Percentiles rank a stretch among this genome's conserved stretches.
phyloP scores from a whole-genome alignment of 2,888 invertebrate species.

The Sclerodermus sp. region DNA sequence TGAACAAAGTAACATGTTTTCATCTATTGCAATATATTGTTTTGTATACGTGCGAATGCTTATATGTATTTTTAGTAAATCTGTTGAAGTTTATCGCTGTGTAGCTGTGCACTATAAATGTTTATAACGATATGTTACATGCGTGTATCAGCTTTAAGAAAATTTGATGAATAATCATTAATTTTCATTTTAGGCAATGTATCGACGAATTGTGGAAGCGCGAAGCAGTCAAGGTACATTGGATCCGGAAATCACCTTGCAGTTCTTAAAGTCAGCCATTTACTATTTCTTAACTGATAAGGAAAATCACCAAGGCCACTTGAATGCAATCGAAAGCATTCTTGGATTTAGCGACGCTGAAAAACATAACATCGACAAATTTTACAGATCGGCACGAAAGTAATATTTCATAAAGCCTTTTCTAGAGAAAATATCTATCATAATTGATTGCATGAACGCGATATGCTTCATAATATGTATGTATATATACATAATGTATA shows the following conservation, averaged over 20 bases:
- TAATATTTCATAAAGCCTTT: slow-evolving; percentile 25
- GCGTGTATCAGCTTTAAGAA: background rate
- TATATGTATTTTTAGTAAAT: too few relatives aligned
- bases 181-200: slow-evolving; percentile 72
- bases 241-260: slow-evolving; percentile 89
- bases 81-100: too few relatives aligned
- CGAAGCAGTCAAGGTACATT: slow-evolving; percentile 73
- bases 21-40: too few relatives aligned
- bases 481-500: too few relatives aligned
- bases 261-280: slow-evolving; percentile 90
- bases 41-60: too few relatives aligned
- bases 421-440: too few relatives aligned
- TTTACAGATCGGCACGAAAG: slow-evolving; percentile 47
- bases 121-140: too few relatives aligned
- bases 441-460: too few relatives aligned
- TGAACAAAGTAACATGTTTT: too few relatives aligned
- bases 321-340: slow-evolving; percentile 89
- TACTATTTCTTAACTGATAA: slow-evolving; percentile 90
- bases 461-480: too few relatives aligned
- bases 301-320: slow-evolving; percentile 85
- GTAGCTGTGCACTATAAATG: too few relatives aligned
- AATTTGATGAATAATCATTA: background rate
- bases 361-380: slow-evolving; percentile 75
- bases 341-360: slow-evolving; percentile 83
- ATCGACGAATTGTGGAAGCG: slow-evolving; percentile 78